A percentile compares a stretch with the other conserved stretches of the same genome.
These are phyloP conservation scores for Chauna torquata DNA, from an alignment of 2,113 vertebrate genomes.

Conservation along the genomic window DNA sequence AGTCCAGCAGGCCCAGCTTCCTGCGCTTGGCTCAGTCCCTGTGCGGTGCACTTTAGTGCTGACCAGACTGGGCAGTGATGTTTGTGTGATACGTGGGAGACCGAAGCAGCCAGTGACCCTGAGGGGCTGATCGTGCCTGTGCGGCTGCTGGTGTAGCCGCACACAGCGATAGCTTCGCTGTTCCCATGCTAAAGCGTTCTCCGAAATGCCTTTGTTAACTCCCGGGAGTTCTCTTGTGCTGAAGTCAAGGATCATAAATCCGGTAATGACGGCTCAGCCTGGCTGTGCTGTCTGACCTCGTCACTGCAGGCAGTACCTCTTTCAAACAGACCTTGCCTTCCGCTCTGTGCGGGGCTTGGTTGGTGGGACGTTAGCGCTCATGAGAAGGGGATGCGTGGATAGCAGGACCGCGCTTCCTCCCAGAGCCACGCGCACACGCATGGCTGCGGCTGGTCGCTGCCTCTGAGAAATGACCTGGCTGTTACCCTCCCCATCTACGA, in stretches of 20 bases:
- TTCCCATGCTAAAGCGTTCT: neutral
- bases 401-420: neutral
- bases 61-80: fast-evolving
- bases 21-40: neutral
- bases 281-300: neutral
- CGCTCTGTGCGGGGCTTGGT: neutral
- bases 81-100: neutral
- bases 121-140: neutral
- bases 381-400: neutral
- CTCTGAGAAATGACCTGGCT: neutral
- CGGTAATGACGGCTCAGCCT: neutral
- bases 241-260: neutral
- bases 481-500: neutral
- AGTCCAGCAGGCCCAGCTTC: neutral
- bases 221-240: neutral
- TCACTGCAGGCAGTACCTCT: neutral
- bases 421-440: fast-evolving
- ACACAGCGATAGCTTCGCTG: neutral
- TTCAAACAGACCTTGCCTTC: neutral
- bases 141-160: neutral
- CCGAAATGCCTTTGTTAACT: neutral
- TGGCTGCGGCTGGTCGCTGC: neutral
- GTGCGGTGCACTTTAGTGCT: neutral
- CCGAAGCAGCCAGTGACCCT: neutral
- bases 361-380: neutral